Base-by-base conservation (phyloP, 2,113 vertebrate species). In the Maylandia zebra region DNA sequence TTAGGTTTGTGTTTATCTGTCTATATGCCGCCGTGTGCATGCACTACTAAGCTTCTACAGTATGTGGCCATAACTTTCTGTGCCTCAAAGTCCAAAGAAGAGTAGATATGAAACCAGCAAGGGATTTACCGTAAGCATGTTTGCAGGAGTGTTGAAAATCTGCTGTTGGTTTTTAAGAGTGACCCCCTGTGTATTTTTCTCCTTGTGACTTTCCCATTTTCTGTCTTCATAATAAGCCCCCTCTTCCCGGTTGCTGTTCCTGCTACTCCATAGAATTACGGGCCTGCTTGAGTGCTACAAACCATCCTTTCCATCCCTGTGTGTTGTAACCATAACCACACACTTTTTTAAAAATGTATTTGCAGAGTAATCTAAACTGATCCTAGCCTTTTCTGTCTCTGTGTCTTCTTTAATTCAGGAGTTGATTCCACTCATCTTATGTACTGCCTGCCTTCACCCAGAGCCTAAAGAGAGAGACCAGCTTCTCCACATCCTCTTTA, bases 401-500 rank as follows among this genome's bases (percentile, higher is more conserved):
- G 13, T 87, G 24, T 64, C 14, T 45, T 74, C 41, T 38, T 71
- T 92, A 45, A 84, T 14, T 81, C 92, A 99, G 98, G 98, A 99
- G 89, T 89, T 99, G 97, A 99, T 99, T 86, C 98, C 98, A 45
- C 98, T 99, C 91, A 99, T 99, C 94, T 85, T 99, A 89, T 99
- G 98, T 88, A 99, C 98, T 52, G 98, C 98, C 91, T 99, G 98
- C 94, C 98, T 99, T 84, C 99, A 99, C 95, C 99, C 99, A 59
- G 98, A 99, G 91, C 97, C 98, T 92, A 99, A 98, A 95, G 99
- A 99, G 89, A 96, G 99, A 96, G 99, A 99, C 94, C 98, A 99
- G 94, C 98, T 99, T 76, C 97, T 99, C 7, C 99, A 99, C 93
- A 99, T 99, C 92, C 97, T 99, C 86, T 99, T 99, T 94, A 99